Percentiles rank a stretch among this genome's conserved stretches.
These are phyloP conservation scores for Erythrocercus mccallii DNA, from an alignment of 2,113 vertebrate species.

Conservation along the genomic window DNA sequence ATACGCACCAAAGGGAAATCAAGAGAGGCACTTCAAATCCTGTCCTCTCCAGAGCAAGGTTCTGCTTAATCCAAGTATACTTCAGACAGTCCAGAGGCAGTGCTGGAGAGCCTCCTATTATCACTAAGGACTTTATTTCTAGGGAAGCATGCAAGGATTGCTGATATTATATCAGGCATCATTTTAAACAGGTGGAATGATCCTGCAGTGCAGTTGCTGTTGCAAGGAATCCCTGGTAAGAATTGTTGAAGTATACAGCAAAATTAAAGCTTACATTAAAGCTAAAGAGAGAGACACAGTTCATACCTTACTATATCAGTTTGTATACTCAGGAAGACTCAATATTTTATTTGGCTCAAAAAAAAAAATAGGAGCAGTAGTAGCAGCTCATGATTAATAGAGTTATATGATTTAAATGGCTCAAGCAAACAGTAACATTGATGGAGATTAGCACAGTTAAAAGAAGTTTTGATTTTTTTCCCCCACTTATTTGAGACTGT, in stretches of 20 bases:
- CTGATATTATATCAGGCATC: background rate
- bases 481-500: background rate
- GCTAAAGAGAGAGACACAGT: background rate
- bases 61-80: background rate
- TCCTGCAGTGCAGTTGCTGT: background rate
- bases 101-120: background rate
- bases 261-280: background rate
- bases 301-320: background rate
- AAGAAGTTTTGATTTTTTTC: background rate
- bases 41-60: background rate
- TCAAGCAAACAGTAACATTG: background rate
- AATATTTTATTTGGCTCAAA: background rate
- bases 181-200: background rate
- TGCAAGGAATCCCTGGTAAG: background rate
- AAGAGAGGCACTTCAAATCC: background rate
- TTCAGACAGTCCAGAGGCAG: background rate
- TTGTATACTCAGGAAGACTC: background rate
- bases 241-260: rapidly evolving
- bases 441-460: background rate
- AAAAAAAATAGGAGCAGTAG: background rate
- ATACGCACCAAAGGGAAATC: background rate
- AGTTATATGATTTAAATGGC: background rate
- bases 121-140: background rate
- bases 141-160: background rate
- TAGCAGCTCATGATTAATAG: rapidly evolving